phyloP scores from a whole-genome alignment of 2,113 vertebrate species.

The Tetrax tetrax region DNA sequence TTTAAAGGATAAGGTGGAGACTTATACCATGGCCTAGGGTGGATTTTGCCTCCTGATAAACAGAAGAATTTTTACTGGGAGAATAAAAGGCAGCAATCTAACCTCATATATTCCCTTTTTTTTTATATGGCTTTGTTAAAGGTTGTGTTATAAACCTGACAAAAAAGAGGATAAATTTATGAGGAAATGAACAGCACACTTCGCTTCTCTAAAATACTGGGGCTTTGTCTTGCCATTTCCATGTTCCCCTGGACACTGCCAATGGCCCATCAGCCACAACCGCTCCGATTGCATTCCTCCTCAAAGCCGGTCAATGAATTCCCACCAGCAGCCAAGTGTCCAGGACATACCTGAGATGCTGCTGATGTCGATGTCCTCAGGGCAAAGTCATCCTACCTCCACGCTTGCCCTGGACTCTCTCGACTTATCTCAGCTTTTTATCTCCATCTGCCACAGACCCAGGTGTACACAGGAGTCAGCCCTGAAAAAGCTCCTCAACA shows the following conservation, averaged over 20 bases:
- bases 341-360: not conserved
- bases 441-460: not conserved
- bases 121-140: not conserved
- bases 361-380: fast-evolving
- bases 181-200: not conserved
- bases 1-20: not conserved
- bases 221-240: not conserved
- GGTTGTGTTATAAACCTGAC: not conserved
- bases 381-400: not conserved
- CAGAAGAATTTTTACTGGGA: not conserved
- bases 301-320: not conserved
- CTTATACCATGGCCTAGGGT: not conserved
- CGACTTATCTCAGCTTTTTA: not conserved
- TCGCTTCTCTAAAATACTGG: not conserved
- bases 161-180: not conserved
- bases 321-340: not conserved
- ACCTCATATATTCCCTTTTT: not conserved
- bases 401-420: not conserved
- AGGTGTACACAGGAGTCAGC: not conserved
- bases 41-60: not conserved
- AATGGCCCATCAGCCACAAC: not conserved
- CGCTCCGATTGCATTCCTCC: not conserved
- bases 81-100: not conserved
- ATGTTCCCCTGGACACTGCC: fast-evolving
- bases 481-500: not conserved